Evolutionary conservation across 2,888 invertebrate species (phyloP), one percentile per base, ranked within the genome.

Genomic region (Molorchus minor): DNA sequence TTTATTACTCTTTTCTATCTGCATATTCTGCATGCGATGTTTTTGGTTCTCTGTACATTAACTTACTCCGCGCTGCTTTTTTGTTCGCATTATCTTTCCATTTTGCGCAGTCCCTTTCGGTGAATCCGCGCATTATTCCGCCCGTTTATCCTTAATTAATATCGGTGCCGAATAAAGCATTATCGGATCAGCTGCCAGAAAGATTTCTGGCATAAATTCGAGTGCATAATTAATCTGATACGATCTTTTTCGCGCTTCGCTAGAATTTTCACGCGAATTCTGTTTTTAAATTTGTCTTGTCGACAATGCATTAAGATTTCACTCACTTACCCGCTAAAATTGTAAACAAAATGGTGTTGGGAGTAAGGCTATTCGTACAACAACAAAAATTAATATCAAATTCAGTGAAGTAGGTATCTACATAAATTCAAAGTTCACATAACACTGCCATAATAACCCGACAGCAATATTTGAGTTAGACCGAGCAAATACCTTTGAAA

Each of bases 21-120:
- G 64, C 64, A 54, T 61, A 44, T 40, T 58, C 44, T 58, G 62
- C 53, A 62, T 53, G 58, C 62, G 58, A 58, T 30, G 57, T 60
- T 60, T 63, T 63, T 59, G 56, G 44, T 57, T 49, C 45, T n/a
- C n/a, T n/a, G 29, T 43, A 44, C 46, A 51, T 56, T 59, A 51
- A 21, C 44, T 35, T 43, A 55, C 43, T 51, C 21, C 35, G 12
- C 12, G 47, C 13, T 20, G 35, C 7, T 19, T 47, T 47, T 47
- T 47, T 47, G 35, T 19, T 35, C 36, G 35, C 35, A 47, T 47
- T 47, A 47, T 47, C 47, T 47, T 47, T 36, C 47, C 47, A 47
- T 47, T 47, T 47, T 12, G 20, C 35, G 19, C 19, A 19, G 13
- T 12, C 25, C 15, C 43, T 15, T 43, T 43, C 43, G 47, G n/a